Percentiles rank a stretch among this genome's conserved stretches.
Evolutionary conservation across 92 coral and sea anemone species (phyloP).

Genomic region (Meandrina meandrites): DNA sequence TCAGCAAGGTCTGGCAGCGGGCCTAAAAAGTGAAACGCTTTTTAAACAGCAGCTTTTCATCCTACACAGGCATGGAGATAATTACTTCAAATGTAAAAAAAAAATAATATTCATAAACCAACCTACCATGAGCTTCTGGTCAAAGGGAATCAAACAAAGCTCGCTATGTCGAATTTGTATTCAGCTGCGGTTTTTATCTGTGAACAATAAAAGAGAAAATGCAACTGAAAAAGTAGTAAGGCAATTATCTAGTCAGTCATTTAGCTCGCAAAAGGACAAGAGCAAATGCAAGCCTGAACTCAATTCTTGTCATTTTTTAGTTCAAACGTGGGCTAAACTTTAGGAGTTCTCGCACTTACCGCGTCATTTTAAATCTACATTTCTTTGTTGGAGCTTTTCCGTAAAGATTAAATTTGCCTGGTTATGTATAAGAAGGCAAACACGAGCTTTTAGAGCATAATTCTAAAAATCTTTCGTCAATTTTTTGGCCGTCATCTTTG

Average conservation of each 20-base stretch:
- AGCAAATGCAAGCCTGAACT: not conserved
- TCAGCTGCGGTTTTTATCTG: not conserved
- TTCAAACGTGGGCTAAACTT: not conserved
- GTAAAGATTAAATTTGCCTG: not conserved
- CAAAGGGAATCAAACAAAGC: not conserved
- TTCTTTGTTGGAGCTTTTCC: not conserved
- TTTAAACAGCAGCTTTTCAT: no score
- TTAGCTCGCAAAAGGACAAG: no score
- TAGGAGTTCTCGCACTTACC: not conserved
- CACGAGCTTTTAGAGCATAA: not conserved
- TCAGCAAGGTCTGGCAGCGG: no score
- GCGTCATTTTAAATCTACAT: not conserved
- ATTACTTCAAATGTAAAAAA: not conserved
- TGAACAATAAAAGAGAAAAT: not conserved
- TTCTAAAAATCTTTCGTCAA: not conserved
- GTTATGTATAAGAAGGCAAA: not conserved
- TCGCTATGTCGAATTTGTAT: not conserved
- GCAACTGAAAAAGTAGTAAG: not conserved
- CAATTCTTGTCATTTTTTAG: not conserved
- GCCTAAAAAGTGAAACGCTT: no score
- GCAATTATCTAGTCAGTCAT: no score
- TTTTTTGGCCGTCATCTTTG: not conserved
- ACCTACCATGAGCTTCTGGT: not conserved
- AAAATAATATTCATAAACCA: not conserved
- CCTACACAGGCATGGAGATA: not conserved